Base-by-base conservation (phyloP, 2,797 vertebrate species). In the Labroides dimidiatus region DNA sequence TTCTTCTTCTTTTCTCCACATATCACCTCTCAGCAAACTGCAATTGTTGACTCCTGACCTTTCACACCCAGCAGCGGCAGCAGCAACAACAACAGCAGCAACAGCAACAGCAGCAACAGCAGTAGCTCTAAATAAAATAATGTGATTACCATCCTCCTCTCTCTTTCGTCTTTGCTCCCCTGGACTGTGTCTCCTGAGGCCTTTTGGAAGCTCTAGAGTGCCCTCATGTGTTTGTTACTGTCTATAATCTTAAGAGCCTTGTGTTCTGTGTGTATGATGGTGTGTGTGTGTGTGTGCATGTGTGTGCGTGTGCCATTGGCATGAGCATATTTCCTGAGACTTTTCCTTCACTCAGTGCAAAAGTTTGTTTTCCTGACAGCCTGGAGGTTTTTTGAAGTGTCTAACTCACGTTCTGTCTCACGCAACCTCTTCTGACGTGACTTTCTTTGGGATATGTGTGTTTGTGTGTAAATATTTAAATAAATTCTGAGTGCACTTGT, bases 221-320 rank as follows among this genome's bases (percentile, higher is more conserved):
- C 91, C 92, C 84, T 84, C 90, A 63, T 91, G 91, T 91, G 92
- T 87, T 84, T 78, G 57, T 50, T 64, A 27, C 37, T 41, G 30
- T 71, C 77, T 68, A 52, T 43, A 60, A 69, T 42, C 64, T 49
- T 75, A 63, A 49, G 64, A 23, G 59, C 61, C 24, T 27, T 27
- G 24, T 80, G 16, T 27, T 15, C 15, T 24, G 19, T 60, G 0
- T 43, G 27, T 27, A 6, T 27, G 27, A 27, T 15, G n/a, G n/a
- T n/a, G n/a, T 80, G 16, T 30, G 11, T 47, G 43, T 58, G 60
- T 48, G 44, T 65, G 44, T 24, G 14, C 16, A 10, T 24, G 13
- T 80, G 20, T 30, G 11, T 45, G 47, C 58, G 57, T 48, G 44
- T 65, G 54, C 16, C 39, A 3, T 39, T 60, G 45, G 64, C 60